Conservation (phyloP, 2,888 invertebrate species). For the Leptinotarsa rubiginosa region DNA sequence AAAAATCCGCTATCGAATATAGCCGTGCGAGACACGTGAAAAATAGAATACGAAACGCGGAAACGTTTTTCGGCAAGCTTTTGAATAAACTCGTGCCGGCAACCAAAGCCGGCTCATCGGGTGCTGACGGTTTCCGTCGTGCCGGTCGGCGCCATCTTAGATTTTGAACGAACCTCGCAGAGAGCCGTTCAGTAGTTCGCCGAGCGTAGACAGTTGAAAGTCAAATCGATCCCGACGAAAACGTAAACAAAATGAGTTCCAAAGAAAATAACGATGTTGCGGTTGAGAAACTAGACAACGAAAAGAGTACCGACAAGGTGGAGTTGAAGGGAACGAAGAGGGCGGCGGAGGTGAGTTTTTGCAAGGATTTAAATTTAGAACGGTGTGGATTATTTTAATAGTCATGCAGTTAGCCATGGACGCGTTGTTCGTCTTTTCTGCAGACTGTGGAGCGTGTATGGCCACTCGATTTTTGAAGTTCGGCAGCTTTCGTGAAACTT, state of each 20-base stretch:
- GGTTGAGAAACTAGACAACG: constrained; percentile 84
- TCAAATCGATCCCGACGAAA: constrained; percentile 49
- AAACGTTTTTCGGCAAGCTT: constrained; percentile 41
- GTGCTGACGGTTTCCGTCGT: constrained; percentile 66
- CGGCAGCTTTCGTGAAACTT: not conserved
- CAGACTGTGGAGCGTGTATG: not conserved
- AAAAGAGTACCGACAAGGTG: constrained; percentile 83
- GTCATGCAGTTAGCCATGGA: constrained; percentile 20
- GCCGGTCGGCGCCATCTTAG: constrained; percentile 84
- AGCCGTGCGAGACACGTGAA: not conserved
- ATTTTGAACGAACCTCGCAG: constrained; percentile 81
- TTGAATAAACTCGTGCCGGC: constrained; percentile 49
- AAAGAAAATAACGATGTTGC: constrained; percentile 89
- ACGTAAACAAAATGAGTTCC: constrained; percentile 77
- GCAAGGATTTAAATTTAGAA: constrained; percentile 24
- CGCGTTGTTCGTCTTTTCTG: constrained; percentile 24
- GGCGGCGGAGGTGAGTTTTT: constrained; percentile 83
- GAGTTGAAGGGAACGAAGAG: constrained; percentile 89
- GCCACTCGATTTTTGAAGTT: not conserved
- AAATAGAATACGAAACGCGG: constrained; percentile 44
- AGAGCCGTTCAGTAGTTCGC: constrained; percentile 78
- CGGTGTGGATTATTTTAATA: constrained; percentile 31
- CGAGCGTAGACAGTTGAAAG: constrained; percentile 69
- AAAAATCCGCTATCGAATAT: constrained; percentile 30
- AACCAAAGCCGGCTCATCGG: constrained; percentile 62